These are phyloP conservation scores for Sebastes itinus DNA, from an alignment of 2,797 vertebrate species.

Conservation along the genomic window DNA sequence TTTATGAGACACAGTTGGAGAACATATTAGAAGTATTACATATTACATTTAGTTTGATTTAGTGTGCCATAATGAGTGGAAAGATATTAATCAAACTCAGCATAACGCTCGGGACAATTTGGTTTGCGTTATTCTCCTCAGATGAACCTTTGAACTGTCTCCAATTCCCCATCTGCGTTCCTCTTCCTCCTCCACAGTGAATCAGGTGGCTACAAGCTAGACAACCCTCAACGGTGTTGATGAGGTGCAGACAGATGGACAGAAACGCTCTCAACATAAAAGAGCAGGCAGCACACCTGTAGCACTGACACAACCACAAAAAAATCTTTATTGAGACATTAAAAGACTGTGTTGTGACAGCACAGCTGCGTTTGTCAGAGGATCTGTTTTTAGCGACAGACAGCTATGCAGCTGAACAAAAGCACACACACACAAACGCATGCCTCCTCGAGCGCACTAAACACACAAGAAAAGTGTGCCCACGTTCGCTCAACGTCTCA, in stretches of 20 bases:
- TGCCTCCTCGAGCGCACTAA: background rate
- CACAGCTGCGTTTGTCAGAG: conserved; percentile 34
- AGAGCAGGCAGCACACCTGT: conserved; percentile 49
- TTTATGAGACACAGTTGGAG: conserved; percentile 30
- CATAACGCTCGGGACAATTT: background rate
- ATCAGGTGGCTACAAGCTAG: conserved; percentile 17
- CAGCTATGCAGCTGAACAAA: conserved; percentile 27
- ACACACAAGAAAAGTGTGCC: background rate
- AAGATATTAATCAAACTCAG: conserved; percentile 17
- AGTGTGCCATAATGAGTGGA: conserved; percentile 18
- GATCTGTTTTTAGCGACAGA: conserved; percentile 30
- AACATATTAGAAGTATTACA: conserved; percentile 21
- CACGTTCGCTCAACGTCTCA: background rate
- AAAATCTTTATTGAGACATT: conserved; percentile 47
- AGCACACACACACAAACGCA: background rate
- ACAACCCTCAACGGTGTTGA: conserved; percentile 1
- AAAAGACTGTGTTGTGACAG: conserved; percentile 48
- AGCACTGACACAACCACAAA: conserved; percentile 20
- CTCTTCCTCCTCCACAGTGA: conserved; percentile 11
- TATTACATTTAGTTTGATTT: conserved; percentile 32
- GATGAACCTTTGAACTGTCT: conserved; percentile 16
- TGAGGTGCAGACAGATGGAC: conserved; percentile 44
- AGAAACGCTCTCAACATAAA: conserved; percentile 13
- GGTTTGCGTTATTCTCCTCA: conserved; percentile 1
- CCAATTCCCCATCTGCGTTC: conserved; percentile 1